These are phyloP conservation scores for Eumeta japonica DNA, from an alignment of 1,140 invertebrate species.

Conservation along the genomic window DNA sequence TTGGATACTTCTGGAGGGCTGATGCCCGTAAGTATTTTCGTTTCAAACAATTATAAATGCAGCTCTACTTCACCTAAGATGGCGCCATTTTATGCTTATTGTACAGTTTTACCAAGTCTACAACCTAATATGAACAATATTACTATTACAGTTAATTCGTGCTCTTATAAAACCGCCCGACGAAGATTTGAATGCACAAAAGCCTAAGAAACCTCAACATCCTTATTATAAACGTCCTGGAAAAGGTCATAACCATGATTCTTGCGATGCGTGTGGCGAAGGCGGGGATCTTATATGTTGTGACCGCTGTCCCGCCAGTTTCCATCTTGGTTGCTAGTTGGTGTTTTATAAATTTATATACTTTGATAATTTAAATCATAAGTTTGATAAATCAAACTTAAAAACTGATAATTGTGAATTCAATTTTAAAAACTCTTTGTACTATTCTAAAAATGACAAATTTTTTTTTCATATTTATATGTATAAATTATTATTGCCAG, in stretches of 20 bases:
- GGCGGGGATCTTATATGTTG: conserved; percentile 95
- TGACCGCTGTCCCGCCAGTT: conserved; percentile 91
- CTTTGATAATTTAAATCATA: no score
- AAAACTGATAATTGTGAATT: neutral
- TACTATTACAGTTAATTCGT: conserved; percentile 81
- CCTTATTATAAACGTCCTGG: conserved; percentile 83
- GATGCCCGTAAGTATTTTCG: conserved; percentile 42
- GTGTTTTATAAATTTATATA: conserved; percentile 26
- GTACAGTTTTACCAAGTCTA: neutral
- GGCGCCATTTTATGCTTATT: conserved; percentile 20
- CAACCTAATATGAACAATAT: neutral
- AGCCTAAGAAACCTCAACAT: conserved; percentile 70
- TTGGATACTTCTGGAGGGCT: conserved; percentile 50
- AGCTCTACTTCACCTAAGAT: conserved; percentile 5
- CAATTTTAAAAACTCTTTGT: neutral
- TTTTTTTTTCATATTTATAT: no score
- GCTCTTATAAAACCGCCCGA: conserved; percentile 82
- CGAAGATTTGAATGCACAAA: conserved; percentile 67
- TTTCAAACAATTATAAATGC: conserved; percentile 5
- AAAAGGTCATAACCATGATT: conserved; percentile 89
- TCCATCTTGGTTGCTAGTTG: conserved; percentile 93
- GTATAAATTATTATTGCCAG: no score
- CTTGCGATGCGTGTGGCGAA: conserved; percentile 89
- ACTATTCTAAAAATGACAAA: no score
- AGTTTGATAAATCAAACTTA: neutral